Evolutionary conservation across 2,113 vertebrate genomes (phyloP), one percentile per base, ranked within the genome.

Genomic region (Aphyosemion australe): DNA sequence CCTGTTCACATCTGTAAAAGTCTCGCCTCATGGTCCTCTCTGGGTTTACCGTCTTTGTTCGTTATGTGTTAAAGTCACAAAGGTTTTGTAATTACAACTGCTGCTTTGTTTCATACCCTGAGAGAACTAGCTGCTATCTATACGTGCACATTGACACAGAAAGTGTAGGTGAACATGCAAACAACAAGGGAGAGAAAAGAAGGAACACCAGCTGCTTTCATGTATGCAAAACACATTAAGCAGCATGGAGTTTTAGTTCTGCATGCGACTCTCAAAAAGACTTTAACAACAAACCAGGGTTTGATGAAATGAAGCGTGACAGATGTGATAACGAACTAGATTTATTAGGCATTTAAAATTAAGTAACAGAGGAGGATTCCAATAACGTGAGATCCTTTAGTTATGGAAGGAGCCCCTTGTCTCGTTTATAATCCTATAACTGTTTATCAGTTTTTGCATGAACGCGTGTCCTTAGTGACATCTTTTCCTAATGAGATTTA

Each of bases 71-170:
- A 31, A 54, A 65, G 60, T 79, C 78, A 53, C 51, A 57, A 59
- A 14, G 63, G 45, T 69, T 50, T 70, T 60, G 70, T 78, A 67
- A 82, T 79, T 77, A 79, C 59, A 65, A 61, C 39, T 47, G 58
- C 41, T 1, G 2, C 20, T 48, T 53, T 26, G 45, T 21, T 48
- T 65, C 32, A 9, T 4, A 43, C 32, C 67, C 61, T 42, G 16
- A 61, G 34, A 69, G 47, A 66, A 54, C 47, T 62, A n/a, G 26
- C 26, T 26, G 26, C 26, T 1, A 39, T 42, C 49, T 8, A 42
- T 52, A 51, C 61, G 58, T 48, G 31, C 3, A 2, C 16, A 56
- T 62, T 41, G 53, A 41, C 41, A 65, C 8, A 19, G 66, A 71
- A 42, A 66, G 21, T 32, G 11, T 14, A 41, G 50, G 26, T 67